Base-by-base conservation (phyloP, 2,113 vertebrate genomes). In the Coregonus clupeaformis region DNA sequence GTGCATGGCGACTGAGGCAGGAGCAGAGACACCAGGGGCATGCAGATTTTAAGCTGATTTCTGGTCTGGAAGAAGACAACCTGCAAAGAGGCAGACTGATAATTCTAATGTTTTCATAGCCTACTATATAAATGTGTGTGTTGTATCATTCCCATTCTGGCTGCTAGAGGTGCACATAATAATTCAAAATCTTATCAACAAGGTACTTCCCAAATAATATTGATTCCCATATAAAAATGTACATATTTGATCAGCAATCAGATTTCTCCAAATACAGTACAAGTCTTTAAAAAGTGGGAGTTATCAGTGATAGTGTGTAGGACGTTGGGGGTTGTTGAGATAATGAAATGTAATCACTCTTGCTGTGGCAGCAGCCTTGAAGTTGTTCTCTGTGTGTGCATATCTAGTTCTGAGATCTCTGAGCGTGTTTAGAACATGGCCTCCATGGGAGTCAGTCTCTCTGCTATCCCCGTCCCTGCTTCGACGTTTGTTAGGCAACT, bases 331-430 rank as follows among this genome's bases (percentile, higher is more conserved):
- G 36, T 42, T 42, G 47, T 69, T 63, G 72, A 5, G 45, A 86
- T 90, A 87, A 89, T 88, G 59, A 83, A 84, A 79, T 79, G 74
- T 82, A 87, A 85, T 85, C 86, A 83, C 84, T 77, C 74, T 29
- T 62, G 73, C 72, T 74, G 72, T 68, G 71, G 77, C 76, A 64
- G 75, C 71, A 70, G 71, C 82, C 85, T 84, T 85, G 81, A 82
- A 83, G 86, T 85, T 78, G 57, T 70, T 77, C 71, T 77, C 49
- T 72, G 6, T 69, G 65, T 71, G 65, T 71, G 68, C n/a, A 64
- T 82, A 84, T 89, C 84, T 82, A 57, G 75, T 79, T 77, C 80
- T 82, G 80, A 81, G 47, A 87, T 90, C 87, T 79, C 75, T 79
- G 36, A 42, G 36, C 36, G 36, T 42, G 36, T 42, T 42, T 11